Base-by-base conservation (phyloP, 1,140 invertebrate genomes). In the Drosophila chauvacae region DNA sequence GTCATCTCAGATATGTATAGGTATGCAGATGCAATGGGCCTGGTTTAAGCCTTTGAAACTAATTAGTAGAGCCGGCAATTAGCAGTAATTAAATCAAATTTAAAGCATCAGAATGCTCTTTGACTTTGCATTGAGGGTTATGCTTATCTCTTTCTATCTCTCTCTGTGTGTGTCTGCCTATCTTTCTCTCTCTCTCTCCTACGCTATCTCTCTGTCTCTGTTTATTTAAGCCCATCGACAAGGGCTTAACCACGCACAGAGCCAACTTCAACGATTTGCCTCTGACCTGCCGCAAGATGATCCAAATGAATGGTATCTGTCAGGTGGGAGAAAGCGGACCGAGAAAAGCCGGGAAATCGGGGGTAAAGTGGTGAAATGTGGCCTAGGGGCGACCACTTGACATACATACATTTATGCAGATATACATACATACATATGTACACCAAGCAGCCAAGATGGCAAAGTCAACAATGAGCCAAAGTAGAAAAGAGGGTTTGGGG, bases 71-170 rank as follows among this genome's bases (percentile, higher is more conserved):
- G 66, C 39, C 50, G 57, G 80, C 77, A 84, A 90, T 88, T 81
- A 79, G 85, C 63, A 75, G 74, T 88, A 88, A 90, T 90, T 90
- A 81, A 88, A 79, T 90, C 78, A 90, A 85, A 79, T 88, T 85
- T 81, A 70, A 70, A 90, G 81, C 78, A 73, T 53, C 33, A 13
- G 33, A 39, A 16, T 50, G 14, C 35, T 35, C 50, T 53, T 16
- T 42, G 28, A n/a, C 35, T 47, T 66, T 41, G 33, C 68, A 55
- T 72, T 30, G n/a, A 18, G 56, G n/a, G 37, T 23, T 30, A 7
- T n/a, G 20, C 20, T 48, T 62, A 41, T 41, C 44, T 65, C 37
- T 44, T 16, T 7, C 20, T 11, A 9, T 47, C 7, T 23, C 14
- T 42, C 37, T 41, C 35, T 20, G 20, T 20, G 5, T 57, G 33